A percentile compares a stretch with the other conserved stretches of the same genome.
phyloP scores from a whole-genome alignment of 2,113 vertebrate species.

The Paratilapia polleni region DNA sequence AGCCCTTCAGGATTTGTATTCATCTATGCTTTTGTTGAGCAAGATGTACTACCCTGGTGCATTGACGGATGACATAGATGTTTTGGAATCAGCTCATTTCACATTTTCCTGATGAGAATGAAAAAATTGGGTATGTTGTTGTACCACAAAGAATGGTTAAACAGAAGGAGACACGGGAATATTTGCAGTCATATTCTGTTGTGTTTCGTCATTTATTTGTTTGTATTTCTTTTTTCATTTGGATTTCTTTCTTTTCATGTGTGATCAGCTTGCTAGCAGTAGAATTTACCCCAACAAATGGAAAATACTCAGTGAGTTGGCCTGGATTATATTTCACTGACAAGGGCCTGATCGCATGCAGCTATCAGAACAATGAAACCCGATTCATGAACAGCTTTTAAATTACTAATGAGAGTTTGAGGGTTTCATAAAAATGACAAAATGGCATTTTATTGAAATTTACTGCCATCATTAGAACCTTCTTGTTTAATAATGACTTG shows the following conservation, averaged over 20 bases:
- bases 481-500: slow-evolving; percentile 21
- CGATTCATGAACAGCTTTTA: slow-evolving; percentile 50
- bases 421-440: slow-evolving; percentile 30
- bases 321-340: slow-evolving; percentile 14
- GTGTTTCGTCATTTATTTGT: background rate
- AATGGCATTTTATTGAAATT: slow-evolving; percentile 31
- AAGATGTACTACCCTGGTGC: slow-evolving; percentile 48
- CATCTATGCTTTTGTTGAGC: slow-evolving; percentile 48
- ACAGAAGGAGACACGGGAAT: background rate
- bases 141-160: background rate
- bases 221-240: background rate
- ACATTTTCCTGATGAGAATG: slow-evolving; percentile 40
- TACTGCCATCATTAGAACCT: background rate
- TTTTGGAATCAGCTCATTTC: slow-evolving; percentile 49
- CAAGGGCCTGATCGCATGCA: background rate
- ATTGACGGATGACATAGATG: slow-evolving; percentile 33
- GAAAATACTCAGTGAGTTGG: slow-evolving; percentile 13
- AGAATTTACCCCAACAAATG: slow-evolving; percentile 3
- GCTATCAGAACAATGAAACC: slow-evolving; percentile 44
- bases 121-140: slow-evolving; percentile 14
- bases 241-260: background rate
- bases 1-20: slow-evolving; percentile 60
- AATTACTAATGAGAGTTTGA: slow-evolving; percentile 37
- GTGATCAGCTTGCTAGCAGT: background rate
- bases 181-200: background rate